These are phyloP conservation scores for Panthera tigris DNA, from an alignment of 2,113 vertebrate species.

Conservation along the genomic window DNA sequence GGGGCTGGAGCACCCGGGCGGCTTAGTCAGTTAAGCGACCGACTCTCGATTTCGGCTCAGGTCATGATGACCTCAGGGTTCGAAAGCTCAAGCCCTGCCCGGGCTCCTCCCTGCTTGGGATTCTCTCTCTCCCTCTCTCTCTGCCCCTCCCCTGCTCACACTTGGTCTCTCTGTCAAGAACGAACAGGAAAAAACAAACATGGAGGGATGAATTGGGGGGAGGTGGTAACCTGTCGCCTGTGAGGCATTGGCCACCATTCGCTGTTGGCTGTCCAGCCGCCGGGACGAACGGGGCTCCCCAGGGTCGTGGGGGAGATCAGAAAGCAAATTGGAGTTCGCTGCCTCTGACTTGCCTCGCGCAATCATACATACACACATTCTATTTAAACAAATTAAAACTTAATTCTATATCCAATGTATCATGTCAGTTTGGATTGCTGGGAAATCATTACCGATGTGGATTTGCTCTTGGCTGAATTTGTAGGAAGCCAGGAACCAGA, in stretches of 20 bases:
- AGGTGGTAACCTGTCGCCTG: background rate
- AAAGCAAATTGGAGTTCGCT: background rate
- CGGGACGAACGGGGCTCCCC: background rate
- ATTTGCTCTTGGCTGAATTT: background rate
- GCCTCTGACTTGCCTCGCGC: background rate
- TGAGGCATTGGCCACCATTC: background rate
- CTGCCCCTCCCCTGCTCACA: no score
- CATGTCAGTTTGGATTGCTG: background rate
- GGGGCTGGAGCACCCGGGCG: no score
- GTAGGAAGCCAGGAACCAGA: background rate
- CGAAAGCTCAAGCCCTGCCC: no score
- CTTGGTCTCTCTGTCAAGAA: no score
- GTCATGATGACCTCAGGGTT: no score
- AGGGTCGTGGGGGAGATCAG: background rate
- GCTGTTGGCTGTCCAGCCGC: background rate
- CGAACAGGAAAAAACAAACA: background rate
- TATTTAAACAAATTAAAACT: background rate
- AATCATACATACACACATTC: background rate
- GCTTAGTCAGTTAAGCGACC: no score
- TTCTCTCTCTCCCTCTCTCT: no score
- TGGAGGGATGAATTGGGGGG: background rate
- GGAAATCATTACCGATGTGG: background rate
- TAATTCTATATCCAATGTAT: background rate
- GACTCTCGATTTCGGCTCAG: no score
- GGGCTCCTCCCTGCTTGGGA: no score